Evolutionary conservation across 2,113 vertebrate species (phyloP), one percentile per base, ranked within the genome.

Genomic region (Mesocricetus auratus): DNA sequence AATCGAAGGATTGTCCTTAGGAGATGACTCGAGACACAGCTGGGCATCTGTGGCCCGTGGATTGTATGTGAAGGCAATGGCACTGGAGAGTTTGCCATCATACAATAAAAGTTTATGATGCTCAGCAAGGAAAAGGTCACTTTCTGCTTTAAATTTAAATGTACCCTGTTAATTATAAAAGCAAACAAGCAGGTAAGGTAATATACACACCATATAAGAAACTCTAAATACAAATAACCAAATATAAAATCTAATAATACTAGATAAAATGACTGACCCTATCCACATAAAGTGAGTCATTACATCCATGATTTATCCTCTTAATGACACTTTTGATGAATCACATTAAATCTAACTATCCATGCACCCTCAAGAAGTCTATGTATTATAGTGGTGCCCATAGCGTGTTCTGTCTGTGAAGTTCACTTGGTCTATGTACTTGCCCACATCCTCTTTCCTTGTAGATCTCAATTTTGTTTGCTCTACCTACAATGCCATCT

Each of bases 71-170:
- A 99, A 99, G 92, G 99, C 99, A 91, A 99, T 99, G 95, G 98
- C 98, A 93, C 98, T 98, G 26, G 99, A 99, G 21, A 99, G 99
- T 95, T 99, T 99, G 97, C 99, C 99, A 47, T 99, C 99, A 64
- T 99, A 99, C 4, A 99, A 96, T 56, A 99, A 97, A 92, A 99
- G 98, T 97, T 99, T 99, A 96, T 99, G 99, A 98, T 99, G 99
- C 93, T 99, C 99, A 17, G 98, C 99, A 17, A 99, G 99, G 97
- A 99, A 98, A 95, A 99, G 98, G 98, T 99, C 99, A 73, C 99
- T 99, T 98, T 99, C 99, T 56, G 99, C 99, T 98, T 99, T 99
- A 98, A 99, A 99, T 97, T 99, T 99, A 98, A 99, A 99, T 0
- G 99, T 99, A 93, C 99, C 99, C 99, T 99, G 97, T 50, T 62